phyloP scores from a whole-genome alignment of 2,797 vertebrate species.

The Nothura maculosa region DNA sequence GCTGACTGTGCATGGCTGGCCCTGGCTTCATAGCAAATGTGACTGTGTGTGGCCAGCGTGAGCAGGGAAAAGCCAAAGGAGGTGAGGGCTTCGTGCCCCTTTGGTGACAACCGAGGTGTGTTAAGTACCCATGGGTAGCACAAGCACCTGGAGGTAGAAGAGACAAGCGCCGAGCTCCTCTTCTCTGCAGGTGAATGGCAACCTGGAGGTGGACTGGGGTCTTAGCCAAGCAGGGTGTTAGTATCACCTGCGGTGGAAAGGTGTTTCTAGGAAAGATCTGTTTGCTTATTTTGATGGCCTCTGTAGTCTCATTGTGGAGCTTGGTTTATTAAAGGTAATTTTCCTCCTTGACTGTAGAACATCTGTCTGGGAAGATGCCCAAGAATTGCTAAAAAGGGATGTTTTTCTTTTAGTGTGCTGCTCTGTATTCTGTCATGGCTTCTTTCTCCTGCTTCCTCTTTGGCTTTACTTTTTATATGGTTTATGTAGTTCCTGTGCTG shows the following conservation, averaged over 20 bases:
- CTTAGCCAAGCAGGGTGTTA: fast-evolving
- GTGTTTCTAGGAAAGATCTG: neutral
- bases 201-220: neutral
- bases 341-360: neutral
- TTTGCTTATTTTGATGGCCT: neutral
- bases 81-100: neutral
- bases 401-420: neutral
- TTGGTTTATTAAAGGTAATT: neutral
- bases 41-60: fast-evolving
- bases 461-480: neutral
- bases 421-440: neutral
- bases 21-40: fast-evolving
- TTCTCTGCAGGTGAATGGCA: neutral
- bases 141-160: fast-evolving
- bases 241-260: fast-evolving
- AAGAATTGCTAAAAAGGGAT: neutral
- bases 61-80: fast-evolving
- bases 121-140: neutral
- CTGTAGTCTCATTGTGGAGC: neutral
- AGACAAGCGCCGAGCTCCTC: neutral
- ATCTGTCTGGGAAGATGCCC: neutral
- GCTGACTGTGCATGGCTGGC: neutral
- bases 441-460: neutral
- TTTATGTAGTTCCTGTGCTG: neutral
- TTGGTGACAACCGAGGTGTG: neutral